phyloP scores from a whole-genome alignment of 2,113 vertebrate species.

The Triplophysa dalaica region DNA sequence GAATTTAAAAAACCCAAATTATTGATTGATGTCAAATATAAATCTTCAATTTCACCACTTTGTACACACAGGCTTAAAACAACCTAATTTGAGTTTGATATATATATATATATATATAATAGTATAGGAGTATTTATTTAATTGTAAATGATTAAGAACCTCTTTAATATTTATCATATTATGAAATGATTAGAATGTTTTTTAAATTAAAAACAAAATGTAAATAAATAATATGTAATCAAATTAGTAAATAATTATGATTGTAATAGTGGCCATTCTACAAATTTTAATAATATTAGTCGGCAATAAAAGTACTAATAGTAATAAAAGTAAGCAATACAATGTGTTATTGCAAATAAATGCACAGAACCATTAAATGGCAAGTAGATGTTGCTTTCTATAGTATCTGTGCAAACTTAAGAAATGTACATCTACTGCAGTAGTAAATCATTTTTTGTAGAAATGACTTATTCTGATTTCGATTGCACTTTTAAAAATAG shows the following conservation, averaged over 20 bases:
- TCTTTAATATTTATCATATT: too few relatives aligned
- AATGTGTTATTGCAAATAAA: neutral
- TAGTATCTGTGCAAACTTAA: too few relatives aligned
- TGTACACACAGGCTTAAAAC: neutral
- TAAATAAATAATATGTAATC: neutral
- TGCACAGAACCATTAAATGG: neutral
- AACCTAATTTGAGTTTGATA: neutral
- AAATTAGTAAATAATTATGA: neutral
- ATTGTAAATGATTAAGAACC: neutral
- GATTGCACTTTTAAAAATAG: neutral
- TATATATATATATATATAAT: neutral
- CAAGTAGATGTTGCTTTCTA: neutral
- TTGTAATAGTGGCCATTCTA: too few relatives aligned
- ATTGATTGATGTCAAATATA: neutral
- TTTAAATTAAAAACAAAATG: too few relatives aligned
- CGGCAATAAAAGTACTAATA: too few relatives aligned
- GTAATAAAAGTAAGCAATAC: too few relatives aligned
- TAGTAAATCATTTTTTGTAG: conserved; percentile 50
- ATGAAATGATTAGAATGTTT: too few relatives aligned
- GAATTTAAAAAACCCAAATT: neutral
- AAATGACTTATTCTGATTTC: conserved; percentile 43
- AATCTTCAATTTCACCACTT: neutral
- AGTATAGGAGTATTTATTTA: neutral
- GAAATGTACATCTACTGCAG: neutral
- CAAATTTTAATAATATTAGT: too few relatives aligned